These are phyloP conservation scores for Drosophila pruinosa DNA, from an alignment of 1,140 invertebrate genomes.

Conservation along the genomic window DNA sequence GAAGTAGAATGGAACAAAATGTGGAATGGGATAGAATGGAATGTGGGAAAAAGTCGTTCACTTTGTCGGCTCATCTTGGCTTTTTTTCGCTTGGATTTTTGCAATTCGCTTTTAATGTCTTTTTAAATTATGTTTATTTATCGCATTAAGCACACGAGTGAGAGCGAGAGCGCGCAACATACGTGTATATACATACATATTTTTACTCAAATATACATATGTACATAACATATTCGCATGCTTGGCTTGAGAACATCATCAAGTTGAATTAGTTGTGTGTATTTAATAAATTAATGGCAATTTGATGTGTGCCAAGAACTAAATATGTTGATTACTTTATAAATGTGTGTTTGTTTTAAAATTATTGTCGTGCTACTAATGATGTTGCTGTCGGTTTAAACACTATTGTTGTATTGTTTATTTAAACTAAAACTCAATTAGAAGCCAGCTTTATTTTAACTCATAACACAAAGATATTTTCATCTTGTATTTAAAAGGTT, in stretches of 20 bases:
- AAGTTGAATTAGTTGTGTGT: background rate
- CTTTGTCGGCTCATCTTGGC: conserved; percentile 28
- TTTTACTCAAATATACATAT: background rate
- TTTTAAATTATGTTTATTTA: conserved; percentile 75
- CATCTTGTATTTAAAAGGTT: too few species aligned
- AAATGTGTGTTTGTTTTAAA: too few species aligned
- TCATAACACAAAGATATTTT: too few species aligned
- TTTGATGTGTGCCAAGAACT: background rate
- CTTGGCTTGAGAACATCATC: background rate
- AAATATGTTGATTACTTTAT: background rate
- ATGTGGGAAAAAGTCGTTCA: background rate
- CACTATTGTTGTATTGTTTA: too few species aligned
- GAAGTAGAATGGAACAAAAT: background rate
- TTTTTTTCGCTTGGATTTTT: conserved; percentile 31
- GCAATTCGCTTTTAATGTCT: conserved; percentile 71
- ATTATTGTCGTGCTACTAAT: too few species aligned
- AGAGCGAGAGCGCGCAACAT: background rate
- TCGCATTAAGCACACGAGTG: conserved; percentile 28
- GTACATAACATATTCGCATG: background rate
- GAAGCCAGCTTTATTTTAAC: too few species aligned
- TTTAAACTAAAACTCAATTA: too few species aligned
- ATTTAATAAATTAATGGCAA: background rate
- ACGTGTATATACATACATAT: background rate
- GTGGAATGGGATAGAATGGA: background rate
- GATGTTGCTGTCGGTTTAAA: too few species aligned